Conservation (phyloP, 2,888 invertebrate species). For the Steinernema hermaphroditum region DNA sequence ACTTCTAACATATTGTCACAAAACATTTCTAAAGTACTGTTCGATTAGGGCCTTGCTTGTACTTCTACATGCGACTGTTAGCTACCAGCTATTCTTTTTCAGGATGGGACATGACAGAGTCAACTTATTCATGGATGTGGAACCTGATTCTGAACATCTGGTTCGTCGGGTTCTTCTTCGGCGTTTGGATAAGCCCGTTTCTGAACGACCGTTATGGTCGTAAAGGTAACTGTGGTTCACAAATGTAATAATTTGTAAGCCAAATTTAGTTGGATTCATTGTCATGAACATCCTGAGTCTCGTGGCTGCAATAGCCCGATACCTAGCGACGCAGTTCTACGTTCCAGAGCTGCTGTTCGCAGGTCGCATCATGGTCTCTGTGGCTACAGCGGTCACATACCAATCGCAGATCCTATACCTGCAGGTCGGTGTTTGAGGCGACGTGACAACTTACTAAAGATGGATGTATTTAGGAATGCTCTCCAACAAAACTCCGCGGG, state of each 20-base stretch:
- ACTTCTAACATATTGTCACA: no score
- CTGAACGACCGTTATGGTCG: conserved; percentile 57
- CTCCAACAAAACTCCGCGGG: conserved; percentile 55
- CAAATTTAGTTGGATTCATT: conserved; percentile 52
- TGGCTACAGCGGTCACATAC: conserved; percentile 55
- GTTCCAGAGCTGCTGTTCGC: conserved; percentile 49
- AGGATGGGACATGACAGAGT: conserved; percentile 42
- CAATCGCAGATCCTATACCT: conserved; percentile 55
- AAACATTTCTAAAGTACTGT: no score
- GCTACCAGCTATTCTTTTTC: no score
- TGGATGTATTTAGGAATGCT: conserved; percentile 50
- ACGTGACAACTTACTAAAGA: background rate
- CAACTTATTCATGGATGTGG: conserved; percentile 47
- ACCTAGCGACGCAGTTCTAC: conserved; percentile 42
- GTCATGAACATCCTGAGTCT: conserved; percentile 47
- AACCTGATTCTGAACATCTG: conserved; percentile 56
- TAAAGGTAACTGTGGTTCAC: conserved; percentile 46
- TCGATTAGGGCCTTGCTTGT: no score
- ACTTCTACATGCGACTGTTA: no score
- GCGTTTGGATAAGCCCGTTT: conserved; percentile 55
- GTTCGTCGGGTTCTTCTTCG: conserved; percentile 57
- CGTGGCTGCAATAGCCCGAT: conserved; percentile 45
- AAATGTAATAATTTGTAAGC: background rate
- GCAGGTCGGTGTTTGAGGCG: conserved; percentile 39
- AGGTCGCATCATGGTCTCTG: conserved; percentile 49